Conservation (phyloP, 2,113 vertebrate genomes). For the Ariopsis seemanni region DNA sequence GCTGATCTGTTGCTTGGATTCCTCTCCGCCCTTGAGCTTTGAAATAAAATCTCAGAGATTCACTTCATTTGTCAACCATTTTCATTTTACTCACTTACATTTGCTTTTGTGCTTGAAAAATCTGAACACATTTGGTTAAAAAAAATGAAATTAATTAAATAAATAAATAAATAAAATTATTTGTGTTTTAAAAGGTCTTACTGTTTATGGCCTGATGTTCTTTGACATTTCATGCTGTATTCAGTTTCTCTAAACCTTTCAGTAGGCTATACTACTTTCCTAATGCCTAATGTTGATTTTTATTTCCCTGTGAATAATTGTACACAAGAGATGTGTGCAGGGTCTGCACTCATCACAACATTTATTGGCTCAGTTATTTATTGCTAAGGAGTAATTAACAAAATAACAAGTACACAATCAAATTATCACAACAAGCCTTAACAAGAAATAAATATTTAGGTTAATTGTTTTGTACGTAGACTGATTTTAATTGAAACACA, state of each 20-base stretch:
- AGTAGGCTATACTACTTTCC: not conserved
- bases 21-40: not conserved
- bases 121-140: not conserved
- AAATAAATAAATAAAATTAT: not conserved
- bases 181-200: not conserved
- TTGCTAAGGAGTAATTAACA: not conserved
- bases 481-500: not conserved
- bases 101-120: not conserved
- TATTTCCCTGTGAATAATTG: not conserved
- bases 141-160: not conserved
- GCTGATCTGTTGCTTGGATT: not conserved
- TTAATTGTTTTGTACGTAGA: not conserved
- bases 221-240: not conserved
- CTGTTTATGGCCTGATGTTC: not conserved
- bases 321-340: not conserved
- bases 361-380: not conserved
- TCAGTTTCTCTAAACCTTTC: not conserved
- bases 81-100: not conserved
- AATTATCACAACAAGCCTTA: not conserved
- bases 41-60: not conserved
- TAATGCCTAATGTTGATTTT: not conserved
- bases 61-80: not conserved
- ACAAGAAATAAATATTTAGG: not conserved
- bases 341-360: not conserved
- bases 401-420: not conserved